A percentile compares a stretch with the other conserved stretches of the same genome.
phyloP scores from a whole-genome alignment of 2,888 invertebrate species.

The Cryptocephalus primarius region DNA sequence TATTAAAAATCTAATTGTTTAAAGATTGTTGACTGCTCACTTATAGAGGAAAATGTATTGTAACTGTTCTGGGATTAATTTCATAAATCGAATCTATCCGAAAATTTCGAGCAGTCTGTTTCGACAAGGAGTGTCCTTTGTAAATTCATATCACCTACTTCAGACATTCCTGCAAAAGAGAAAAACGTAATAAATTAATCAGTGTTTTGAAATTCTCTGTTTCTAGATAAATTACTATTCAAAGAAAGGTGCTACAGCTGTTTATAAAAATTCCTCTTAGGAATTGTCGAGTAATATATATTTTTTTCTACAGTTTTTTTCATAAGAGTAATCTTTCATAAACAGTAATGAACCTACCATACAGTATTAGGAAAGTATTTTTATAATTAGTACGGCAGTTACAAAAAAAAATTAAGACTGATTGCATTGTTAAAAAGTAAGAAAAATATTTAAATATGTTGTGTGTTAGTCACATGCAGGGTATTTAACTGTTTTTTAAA shows the following conservation, averaged over 20 bases:
- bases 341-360: slow-evolving; percentile 7
- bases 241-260: slow-evolving; percentile 10
- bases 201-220: slow-evolving; percentile 13
- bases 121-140: not conserved
- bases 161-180: too few species aligned
- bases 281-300: too few species aligned
- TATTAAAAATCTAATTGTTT: slow-evolving; percentile 13
- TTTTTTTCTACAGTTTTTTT: too few species aligned
- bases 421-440: slow-evolving; percentile 25
- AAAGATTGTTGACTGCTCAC: too few species aligned
- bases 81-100: too few species aligned
- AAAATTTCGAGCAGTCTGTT: too few species aligned
- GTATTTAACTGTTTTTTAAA: not conserved
- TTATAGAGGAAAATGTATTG: slow-evolving; percentile 8
- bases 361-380: slow-evolving; percentile 28
- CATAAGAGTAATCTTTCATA: not conserved
- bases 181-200: slow-evolving; percentile 8
- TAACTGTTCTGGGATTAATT: slow-evolving; percentile 14
- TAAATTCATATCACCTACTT: slow-evolving; percentile 17
- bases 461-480: not conserved
- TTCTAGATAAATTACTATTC: slow-evolving; percentile 13
- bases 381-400: slow-evolving; percentile 26
- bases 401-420: slow-evolving; percentile 30
- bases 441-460: slow-evolving; percentile 18
- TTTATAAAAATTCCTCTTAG: too few species aligned